phyloP scores from a whole-genome alignment of 2,113 vertebrate species.

The Seriola rivoliana region DNA sequence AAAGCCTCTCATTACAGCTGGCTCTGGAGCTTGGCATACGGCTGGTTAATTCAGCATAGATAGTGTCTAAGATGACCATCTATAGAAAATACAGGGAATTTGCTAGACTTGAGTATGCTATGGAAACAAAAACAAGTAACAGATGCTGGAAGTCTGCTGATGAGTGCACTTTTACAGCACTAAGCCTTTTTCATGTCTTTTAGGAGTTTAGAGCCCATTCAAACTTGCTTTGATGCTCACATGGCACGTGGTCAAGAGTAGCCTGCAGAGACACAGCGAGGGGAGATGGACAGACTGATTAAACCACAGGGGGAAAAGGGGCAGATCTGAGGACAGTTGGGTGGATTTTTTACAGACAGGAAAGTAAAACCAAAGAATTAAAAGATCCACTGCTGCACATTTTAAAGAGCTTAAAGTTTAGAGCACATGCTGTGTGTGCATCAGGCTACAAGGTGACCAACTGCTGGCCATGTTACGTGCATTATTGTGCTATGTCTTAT shows the following conservation, averaged over 20 bases:
- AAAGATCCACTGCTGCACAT: neutral
- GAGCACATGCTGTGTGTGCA: neutral
- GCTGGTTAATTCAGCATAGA: conserved; percentile 20
- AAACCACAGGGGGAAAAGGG: conserved; percentile 16
- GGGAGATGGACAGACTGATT: conserved; percentile 11
- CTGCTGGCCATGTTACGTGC: conserved; percentile 22
- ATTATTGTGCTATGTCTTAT: conserved; percentile 36
- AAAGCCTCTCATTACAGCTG: conserved; percentile 19
- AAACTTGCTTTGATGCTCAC: conserved; percentile 54
- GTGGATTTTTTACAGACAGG: neutral
- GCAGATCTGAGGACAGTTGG: neutral
- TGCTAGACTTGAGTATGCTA: conserved; percentile 26
- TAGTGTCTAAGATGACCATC: conserved; percentile 9
- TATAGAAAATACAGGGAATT: conserved; percentile 45
- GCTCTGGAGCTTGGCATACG: neutral
- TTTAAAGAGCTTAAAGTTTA: conserved; percentile 12
- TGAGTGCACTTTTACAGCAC: conserved; percentile 49
- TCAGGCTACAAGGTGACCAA: conserved; percentile 33
- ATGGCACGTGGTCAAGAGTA: conserved; percentile 26
- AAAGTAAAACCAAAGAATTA: conserved; percentile 5
- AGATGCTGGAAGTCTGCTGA: conserved; percentile 61
- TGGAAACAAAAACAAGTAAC: conserved; percentile 62
- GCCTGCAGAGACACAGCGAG: neutral
- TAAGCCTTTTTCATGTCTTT: conserved; percentile 48
- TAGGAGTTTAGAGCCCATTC: conserved; percentile 49